Evolutionary conservation across 2,888 invertebrate genomes (phyloP), one percentile per base, ranked within the genome.

Genomic region (Papilio demoleus): DNA sequence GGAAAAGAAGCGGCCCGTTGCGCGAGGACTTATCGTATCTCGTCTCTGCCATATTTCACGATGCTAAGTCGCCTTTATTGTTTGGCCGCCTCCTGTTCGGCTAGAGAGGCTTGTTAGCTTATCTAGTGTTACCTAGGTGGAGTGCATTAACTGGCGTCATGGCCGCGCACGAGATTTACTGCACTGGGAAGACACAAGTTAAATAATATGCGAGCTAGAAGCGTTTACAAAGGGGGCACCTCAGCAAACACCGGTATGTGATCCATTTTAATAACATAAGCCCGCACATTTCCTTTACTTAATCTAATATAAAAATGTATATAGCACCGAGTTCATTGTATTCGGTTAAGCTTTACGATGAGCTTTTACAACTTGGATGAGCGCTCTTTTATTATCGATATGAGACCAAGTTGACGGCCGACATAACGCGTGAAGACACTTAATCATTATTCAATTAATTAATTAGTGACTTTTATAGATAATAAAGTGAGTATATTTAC

Each of bases 371-470:
- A 80, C 85, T 80, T 75, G 81, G 81, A 86, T 84, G 86, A 80
- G 80, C 80, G 72, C 77, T 78, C 77, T 79, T 76, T 77, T 79
- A 83, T 84, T 79, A 80, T 76, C 76, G 40, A 69, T 60, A 68
- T 40, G 53, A 74, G 69, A 70, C 75, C 72, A 74, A 75, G 34
- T 68, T 68, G 63, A 63, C 77, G 76, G 79, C 77, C 80, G 72
- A 76, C 81, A 77, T 81, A 82, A 78, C 76, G 85, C 74, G 83
- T 81, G 81, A 84, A 80, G 78, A 75, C 81, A 86, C 81, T 90
- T 86, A 86, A 88, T 92, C 91, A 91, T 90, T 87, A 84, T 82
- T 84, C 88, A 90, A 92, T 92, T 92, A 91, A 92, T 92, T 92
- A 90, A 90, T 89, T 84, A 87, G 82, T 87, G 90, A 88, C 90